Evolutionary conservation across 2,888 invertebrate genomes (phyloP), one percentile per base, ranked within the genome.

Genomic region (Celastrina argiolus): DNA sequence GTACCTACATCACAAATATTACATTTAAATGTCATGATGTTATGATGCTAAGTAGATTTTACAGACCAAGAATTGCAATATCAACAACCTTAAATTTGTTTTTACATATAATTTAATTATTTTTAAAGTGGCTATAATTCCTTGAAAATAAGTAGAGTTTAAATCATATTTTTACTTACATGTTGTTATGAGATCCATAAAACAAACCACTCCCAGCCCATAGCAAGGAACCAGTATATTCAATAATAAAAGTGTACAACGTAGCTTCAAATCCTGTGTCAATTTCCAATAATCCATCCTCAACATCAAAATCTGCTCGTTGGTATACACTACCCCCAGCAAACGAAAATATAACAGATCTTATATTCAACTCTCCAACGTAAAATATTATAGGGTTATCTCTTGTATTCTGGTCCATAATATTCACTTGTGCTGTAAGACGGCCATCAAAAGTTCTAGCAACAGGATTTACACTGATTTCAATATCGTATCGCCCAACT

Each of bases 381-480:
- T 83, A 70, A 1, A 86, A 82, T 8, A 72, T 18, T 0, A 86
- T 64, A 0, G 75, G 68, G 1, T 82, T 81, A 56, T 77, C 81
- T 69, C 72, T 72, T 3, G 81, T 81, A 2, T 4, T 39, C 0
- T 42, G 0, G 61, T 78, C 77, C 16, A 65, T 70, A 45, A 84
- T 71, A 6, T 69, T 56, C 7, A 87, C 78, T 66, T 76, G 69
- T n/a, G 78, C 73, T 8, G 67, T 64, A 28, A 77, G 70, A 67
- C 58, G 69, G 22, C 84, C 87, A 68, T 18, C 68, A 68, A 87
- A 87, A 0, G 73, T 75, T 0, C 74, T 75, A 56, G 42, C 71
- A 2, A 69, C 66, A 2, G 73, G 28, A 67, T 84, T 67, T 1
- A 81, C 75, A 7, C 75, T 71, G 3, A 87, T 67, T 70, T 76